Base-by-base conservation (phyloP, 1,140 invertebrate genomes). In the Caerostris extrusa region DNA sequence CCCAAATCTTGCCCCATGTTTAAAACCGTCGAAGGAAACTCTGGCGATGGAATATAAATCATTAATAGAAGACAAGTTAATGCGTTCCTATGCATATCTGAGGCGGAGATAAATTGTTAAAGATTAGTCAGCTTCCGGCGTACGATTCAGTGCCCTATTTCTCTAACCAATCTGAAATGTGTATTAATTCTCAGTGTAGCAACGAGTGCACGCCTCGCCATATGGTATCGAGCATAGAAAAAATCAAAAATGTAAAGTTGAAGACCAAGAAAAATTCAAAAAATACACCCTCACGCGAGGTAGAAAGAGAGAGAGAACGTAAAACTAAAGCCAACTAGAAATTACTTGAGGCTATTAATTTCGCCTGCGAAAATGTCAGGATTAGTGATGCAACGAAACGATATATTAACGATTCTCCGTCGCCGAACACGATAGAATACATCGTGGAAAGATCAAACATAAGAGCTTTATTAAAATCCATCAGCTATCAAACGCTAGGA, bases 381-480 rank as follows among this genome's bases (percentile, higher is more conserved):
- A 87, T 86, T 87, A 93, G 64, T 67, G 58, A 67, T 93, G 64
- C 67, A 58, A 58, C 83, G 91, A 77, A 58, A 87, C 82, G 83
- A 93, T 93, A 67, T 86, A 87, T 93, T 93, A 93, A 87, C 82
- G 64, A 67, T 92, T 92, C 77, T 56, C 61, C 53, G 5, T 53
- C n/a, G 61, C 12, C 14, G 64, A 85, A 87, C 83, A 86, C 57
- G 89, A 91, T 83, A 57, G 57, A 67, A 83, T 64, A 64, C 90
- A 83, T 91, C 81, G 90, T 19, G n/a, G 19, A 71, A 71, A 86
- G 64, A 93, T 93, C 91, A 87, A 93, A 93, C 91, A 69, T 87
- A 93, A 93, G 91, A 93, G 91, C 91, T 93, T 93, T 93, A 93
- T 93, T 93, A 93, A 93, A 93, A 93, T 93, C 91, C 91, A 93